Conservation (phyloP, 2,797 vertebrate genomes). For the Poecilia wingei region DNA sequence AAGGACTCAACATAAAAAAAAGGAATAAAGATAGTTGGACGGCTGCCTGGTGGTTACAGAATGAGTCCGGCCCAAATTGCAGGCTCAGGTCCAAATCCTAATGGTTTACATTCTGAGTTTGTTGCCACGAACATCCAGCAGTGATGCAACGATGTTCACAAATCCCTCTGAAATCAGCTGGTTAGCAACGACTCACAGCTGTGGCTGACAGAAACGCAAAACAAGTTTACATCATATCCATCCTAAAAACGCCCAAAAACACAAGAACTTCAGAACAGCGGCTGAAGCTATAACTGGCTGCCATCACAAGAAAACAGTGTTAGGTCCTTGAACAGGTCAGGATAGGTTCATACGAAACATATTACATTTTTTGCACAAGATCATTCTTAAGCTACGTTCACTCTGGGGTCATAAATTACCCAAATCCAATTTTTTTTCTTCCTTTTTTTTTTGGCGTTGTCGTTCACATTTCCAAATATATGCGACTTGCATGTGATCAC, state of each 20-base stretch:
- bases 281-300: too few relatives aligned
- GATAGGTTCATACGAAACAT: too few relatives aligned
- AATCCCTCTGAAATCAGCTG: conserved; percentile 13
- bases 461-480: too few relatives aligned
- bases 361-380: too few relatives aligned
- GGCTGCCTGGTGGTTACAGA: conserved; percentile 34
- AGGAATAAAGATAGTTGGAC: conserved; percentile 29
- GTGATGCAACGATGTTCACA: conserved; percentile 6
- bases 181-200: not conserved
- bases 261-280: not conserved
- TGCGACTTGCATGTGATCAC: too few relatives aligned
- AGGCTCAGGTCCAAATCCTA: conserved; percentile 42
- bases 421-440: too few relatives aligned
- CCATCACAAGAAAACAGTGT: too few relatives aligned
- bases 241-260: not conserved
- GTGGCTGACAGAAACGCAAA: not conserved
- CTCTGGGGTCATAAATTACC: too few relatives aligned
- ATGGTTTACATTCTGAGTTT: conserved; percentile 44
- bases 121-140: conserved; percentile 34
- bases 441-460: too few relatives aligned
- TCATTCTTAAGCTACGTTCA: too few relatives aligned
- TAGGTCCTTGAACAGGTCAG: too few relatives aligned
- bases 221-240: not conserved
- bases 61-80: conserved; percentile 29
- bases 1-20: conserved; percentile 3